Evolutionary conservation across 2,888 invertebrate species (phyloP).

Genomic region (Meta bourneti): DNA sequence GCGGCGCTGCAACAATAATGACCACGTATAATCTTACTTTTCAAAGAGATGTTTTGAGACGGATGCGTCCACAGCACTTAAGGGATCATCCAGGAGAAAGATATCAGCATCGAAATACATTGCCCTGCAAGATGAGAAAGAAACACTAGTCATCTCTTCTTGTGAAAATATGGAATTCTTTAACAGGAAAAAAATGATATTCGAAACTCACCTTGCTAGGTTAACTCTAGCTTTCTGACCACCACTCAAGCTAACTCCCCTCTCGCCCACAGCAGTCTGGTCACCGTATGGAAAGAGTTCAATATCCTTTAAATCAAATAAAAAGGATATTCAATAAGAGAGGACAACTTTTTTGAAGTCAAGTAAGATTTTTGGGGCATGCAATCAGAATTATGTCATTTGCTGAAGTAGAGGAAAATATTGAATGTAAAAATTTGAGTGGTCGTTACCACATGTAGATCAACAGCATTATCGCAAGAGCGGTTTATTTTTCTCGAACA

Average conservation of each 20-base stretch:
- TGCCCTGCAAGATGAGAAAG: constrained; percentile 54
- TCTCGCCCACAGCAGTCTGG: constrained; percentile 90
- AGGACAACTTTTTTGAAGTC: too few relatives aligned
- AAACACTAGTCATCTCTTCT: not conserved
- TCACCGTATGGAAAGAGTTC: constrained; percentile 85
- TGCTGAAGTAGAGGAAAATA: too few relatives aligned
- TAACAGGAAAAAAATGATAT: not conserved
- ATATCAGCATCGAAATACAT: constrained; percentile 78
- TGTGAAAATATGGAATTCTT: too few relatives aligned
- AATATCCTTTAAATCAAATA: constrained; percentile 66
- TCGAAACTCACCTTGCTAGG: constrained; percentile 80
- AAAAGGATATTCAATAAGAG: not conserved
- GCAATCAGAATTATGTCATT: too few relatives aligned
- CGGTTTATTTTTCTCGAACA: too few relatives aligned
- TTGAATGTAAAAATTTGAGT: too few relatives aligned
- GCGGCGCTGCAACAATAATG: too few relatives aligned
- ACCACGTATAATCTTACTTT: constrained; percentile 54
- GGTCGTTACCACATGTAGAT: too few relatives aligned
- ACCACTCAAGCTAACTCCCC: constrained; percentile 93
- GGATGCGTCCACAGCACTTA: constrained; percentile 77
- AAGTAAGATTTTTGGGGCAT: too few relatives aligned
- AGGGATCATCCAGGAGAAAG: constrained; percentile 78
- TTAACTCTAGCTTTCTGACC: constrained; percentile 92
- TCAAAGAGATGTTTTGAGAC: constrained; percentile 78
- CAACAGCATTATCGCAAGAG: too few relatives aligned